Evolutionary conservation across 2,888 invertebrate genomes (phyloP).

Genomic region (Urechis unicinctus): DNA sequence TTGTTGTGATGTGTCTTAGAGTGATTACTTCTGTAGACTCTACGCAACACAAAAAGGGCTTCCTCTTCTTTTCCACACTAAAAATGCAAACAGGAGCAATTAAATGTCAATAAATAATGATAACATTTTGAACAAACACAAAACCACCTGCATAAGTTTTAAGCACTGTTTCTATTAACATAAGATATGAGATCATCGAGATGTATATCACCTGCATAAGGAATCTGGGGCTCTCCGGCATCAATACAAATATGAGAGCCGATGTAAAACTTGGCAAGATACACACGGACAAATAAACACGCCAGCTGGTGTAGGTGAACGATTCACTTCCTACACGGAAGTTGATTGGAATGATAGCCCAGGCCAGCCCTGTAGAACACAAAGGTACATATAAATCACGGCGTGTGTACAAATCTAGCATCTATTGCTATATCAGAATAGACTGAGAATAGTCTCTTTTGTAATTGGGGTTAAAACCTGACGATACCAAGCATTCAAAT

Average conservation of each 20-base stretch:
- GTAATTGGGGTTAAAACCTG: too few species aligned
- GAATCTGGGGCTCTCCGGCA: slow-evolving; percentile 86
- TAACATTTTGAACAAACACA: not conserved
- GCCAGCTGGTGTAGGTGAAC: slow-evolving; percentile 82
- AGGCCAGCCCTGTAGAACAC: slow-evolving; percentile 60
- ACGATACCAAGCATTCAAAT: too few species aligned
- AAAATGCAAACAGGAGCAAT: slow-evolving; percentile 1
- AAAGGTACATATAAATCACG: too few species aligned
- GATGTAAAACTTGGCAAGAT: slow-evolving; percentile 83
- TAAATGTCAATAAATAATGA: too few species aligned
- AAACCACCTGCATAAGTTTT: not conserved
- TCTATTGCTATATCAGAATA: too few species aligned
- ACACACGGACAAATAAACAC: slow-evolving; percentile 82
- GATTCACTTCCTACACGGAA: slow-evolving; percentile 44
- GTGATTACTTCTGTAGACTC: slow-evolving; percentile 2
- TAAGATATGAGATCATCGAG: too few species aligned
- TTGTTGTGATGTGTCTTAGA: too few species aligned
- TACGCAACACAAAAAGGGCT: slow-evolving; percentile 71
- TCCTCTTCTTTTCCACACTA: slow-evolving; percentile 61
- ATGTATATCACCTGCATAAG: slow-evolving; percentile 66
- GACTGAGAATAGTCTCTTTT: too few species aligned
- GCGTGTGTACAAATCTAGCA: too few species aligned
- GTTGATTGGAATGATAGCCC: slow-evolving; percentile 62
- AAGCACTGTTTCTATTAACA: not conserved
- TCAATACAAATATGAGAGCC: slow-evolving; percentile 67